Evolutionary conservation across 2,888 invertebrate genomes (phyloP).

Genomic region (Neoaliturus tenellus): DNA sequence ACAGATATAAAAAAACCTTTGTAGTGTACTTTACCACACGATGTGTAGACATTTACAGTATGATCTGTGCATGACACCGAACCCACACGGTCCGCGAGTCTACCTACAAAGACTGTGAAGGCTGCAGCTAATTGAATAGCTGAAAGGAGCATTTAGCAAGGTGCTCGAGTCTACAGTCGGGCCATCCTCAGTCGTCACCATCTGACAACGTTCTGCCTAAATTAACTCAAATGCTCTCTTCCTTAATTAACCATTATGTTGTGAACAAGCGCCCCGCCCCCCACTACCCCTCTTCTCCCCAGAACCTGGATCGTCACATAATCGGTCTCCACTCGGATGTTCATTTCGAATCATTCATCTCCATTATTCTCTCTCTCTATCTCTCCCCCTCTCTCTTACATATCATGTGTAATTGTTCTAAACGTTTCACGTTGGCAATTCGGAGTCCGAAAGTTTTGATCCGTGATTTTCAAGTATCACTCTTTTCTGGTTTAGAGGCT

Average conservation of each 20-base stretch:
- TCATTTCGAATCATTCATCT: not conserved
- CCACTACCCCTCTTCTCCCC: not conserved
- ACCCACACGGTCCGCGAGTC: not conserved
- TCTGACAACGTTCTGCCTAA: slow-evolving; percentile 7
- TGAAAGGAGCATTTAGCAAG: slow-evolving; percentile 39
- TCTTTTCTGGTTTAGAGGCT: no score
- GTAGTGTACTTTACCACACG: no score
- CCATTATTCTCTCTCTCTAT: no score
- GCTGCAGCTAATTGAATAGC: slow-evolving; percentile 22
- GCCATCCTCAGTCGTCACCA: no score
- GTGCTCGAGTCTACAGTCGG: slow-evolving; percentile 17
- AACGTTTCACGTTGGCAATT: no score
- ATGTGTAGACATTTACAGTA: no score
- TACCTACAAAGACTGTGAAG: slow-evolving; percentile 6
- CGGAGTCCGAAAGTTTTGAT: no score
- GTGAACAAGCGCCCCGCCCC: slow-evolving; percentile 6
- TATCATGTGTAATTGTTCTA: no score
- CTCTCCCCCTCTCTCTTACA: no score
- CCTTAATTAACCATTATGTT: slow-evolving; percentile 35
- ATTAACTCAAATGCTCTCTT: slow-evolving; percentile 36
- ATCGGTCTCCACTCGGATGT: not conserved
- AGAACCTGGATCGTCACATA: no score
- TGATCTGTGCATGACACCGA: not conserved
- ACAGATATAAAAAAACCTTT: no score
- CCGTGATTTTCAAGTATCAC: no score